phyloP scores from a whole-genome alignment of 2,888 invertebrate genomes.

The Selenia dentaria region DNA sequence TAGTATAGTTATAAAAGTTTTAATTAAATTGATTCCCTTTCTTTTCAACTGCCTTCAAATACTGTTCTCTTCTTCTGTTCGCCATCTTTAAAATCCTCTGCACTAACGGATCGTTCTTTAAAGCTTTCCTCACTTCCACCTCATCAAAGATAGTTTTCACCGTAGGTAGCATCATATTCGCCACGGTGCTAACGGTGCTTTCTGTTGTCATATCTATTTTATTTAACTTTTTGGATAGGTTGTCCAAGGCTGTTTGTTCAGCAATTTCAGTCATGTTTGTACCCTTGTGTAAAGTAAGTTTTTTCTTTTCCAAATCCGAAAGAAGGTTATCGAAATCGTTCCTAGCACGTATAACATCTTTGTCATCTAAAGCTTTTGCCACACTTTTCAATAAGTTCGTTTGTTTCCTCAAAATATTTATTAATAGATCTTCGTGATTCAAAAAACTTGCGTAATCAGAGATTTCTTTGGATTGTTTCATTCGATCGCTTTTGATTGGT shows the following conservation, averaged over 20 bases:
- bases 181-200: background rate
- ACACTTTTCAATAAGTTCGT: conserved; percentile 39
- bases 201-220: background rate
- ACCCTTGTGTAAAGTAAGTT: background rate
- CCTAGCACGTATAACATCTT: conserved; percentile 4
- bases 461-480: too few species aligned
- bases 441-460: background rate
- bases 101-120: conserved; percentile 55
- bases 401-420: conserved; percentile 20
- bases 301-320: background rate
- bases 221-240: background rate
- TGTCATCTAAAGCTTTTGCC: conserved; percentile 23
- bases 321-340: conserved; percentile 37
- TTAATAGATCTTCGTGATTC: conserved; percentile 10
- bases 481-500: too few species aligned
- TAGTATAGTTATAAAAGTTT: too few species aligned
- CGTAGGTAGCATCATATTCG: conserved; percentile 28
- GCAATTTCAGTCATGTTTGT: conserved; percentile 12
- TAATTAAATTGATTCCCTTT: too few species aligned
- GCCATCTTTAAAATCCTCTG: conserved; percentile 58
- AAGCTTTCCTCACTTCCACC: conserved; percentile 44
- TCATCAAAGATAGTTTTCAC: conserved; percentile 53
- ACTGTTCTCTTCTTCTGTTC: conserved; percentile 43
- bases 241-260: background rate
- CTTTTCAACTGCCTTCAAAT: conserved; percentile 33